Conservation (phyloP, 2,797 vertebrate species). For the Botia almorhae region DNA sequence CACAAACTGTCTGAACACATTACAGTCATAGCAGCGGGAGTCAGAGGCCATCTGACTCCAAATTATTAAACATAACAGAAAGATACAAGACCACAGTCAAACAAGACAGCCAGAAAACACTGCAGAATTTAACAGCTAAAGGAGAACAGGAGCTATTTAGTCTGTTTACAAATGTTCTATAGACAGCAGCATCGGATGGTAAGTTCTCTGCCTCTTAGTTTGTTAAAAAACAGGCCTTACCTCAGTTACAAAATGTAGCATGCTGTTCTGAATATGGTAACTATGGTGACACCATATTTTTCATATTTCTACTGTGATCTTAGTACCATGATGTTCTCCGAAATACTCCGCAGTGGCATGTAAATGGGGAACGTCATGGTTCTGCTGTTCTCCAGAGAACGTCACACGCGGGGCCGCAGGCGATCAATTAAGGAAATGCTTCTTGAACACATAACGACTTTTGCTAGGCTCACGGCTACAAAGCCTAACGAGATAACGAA, state of each 20-base stretch:
- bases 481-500: background rate
- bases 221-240: too few species aligned
- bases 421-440: constrained; percentile 24
- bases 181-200: too few species aligned
- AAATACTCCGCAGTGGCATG: too few species aligned
- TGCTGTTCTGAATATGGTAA: too few species aligned
- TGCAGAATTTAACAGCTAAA: background rate
- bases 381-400: background rate
- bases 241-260: too few species aligned
- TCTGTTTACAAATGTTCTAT: too few species aligned
- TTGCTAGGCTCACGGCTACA: background rate
- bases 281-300: too few species aligned
- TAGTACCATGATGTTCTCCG: too few species aligned
- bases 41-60: background rate
- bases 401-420: background rate
- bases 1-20: constrained; percentile 23
- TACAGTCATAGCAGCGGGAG: background rate
- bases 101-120: background rate
- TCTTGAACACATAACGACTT: background rate
- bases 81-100: background rate
- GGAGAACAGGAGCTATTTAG: too few species aligned
- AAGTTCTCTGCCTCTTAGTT: too few species aligned
- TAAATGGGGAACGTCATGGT: too few species aligned
- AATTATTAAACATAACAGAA: background rate
- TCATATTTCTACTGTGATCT: too few species aligned